A percentile compares a stretch with the other conserved stretches of the same genome.
Evolutionary conservation across 2,797 vertebrate species (phyloP).

Genomic region (Sebastes ruberrimus): DNA sequence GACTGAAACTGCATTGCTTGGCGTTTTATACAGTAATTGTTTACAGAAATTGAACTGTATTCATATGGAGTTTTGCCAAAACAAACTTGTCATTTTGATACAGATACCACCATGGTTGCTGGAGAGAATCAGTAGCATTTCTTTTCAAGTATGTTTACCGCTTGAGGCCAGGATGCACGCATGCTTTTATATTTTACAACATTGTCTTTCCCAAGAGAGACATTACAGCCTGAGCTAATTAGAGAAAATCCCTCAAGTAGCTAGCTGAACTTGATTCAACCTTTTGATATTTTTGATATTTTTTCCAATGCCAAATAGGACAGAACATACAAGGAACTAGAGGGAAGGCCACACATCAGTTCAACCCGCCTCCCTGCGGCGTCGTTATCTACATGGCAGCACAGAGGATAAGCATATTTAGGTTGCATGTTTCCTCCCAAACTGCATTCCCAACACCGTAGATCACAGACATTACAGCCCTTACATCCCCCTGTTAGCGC

Average conservation of each 20-base stretch:
- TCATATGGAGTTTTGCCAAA: slow-evolving; percentile 60
- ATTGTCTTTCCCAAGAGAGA: slow-evolving; percentile 54
- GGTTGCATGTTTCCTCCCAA: slow-evolving; percentile 80
- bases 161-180: slow-evolving; percentile 60
- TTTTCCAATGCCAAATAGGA: slow-evolving; percentile 58
- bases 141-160: slow-evolving; percentile 78
- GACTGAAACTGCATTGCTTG: not conserved
- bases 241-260: slow-evolving; percentile 63
- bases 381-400: slow-evolving; percentile 71
- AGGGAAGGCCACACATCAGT: slow-evolving; percentile 38
- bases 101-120: slow-evolving; percentile 64
- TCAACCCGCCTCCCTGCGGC: slow-evolving; percentile 44
- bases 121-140: slow-evolving; percentile 52
- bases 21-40: slow-evolving; percentile 6
- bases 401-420: slow-evolving; percentile 82
- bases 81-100: slow-evolving; percentile 75
- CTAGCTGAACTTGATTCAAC: slow-evolving; percentile 74
- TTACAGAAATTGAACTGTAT: slow-evolving; percentile 35
- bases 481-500: slow-evolving; percentile 75
- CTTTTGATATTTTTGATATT: slow-evolving; percentile 65
- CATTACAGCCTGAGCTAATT: slow-evolving; percentile 55
- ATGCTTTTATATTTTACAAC: slow-evolving; percentile 55
- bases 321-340: slow-evolving; percentile 9
- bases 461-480: slow-evolving; percentile 81
- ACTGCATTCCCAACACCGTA: slow-evolving; percentile 81